Base-by-base conservation (phyloP, 2,113 vertebrate genomes). In the Grammomys dolichurus region DNA sequence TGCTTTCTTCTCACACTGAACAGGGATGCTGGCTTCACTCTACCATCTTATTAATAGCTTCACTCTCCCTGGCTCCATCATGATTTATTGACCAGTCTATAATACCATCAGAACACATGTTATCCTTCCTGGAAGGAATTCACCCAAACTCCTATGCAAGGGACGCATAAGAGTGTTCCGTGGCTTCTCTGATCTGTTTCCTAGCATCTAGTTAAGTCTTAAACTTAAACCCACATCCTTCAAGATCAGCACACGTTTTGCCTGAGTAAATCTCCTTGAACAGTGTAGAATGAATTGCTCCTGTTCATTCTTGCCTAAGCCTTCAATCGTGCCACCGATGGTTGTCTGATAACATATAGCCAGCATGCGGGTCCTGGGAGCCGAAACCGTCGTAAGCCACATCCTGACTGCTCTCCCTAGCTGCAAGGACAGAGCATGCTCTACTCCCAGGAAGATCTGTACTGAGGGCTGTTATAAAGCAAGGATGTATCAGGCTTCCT, bases 381-480 rank as follows among this genome's bases (percentile, higher is more conserved):
- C 69, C 10, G 87, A 36, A 70, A 54, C 51, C 20, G 40, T 46
- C 70, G 36, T 67, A 31, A 73, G 17, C 73, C 33, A 16, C 28
- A 72, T 2, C 6, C 60, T 58, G 81, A 77, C 82, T 48, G 36
- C 58, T 51, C 0, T 19, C 58, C 76, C 63, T 72, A 24, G 11
- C 0, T 0, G 69, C 14, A 16, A 67, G 56, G 3, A 17, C 48
- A 0, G 2, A 33, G 26, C 0, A 0, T 0, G 72, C 6, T 2
- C 26, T 5, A 0, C 20, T 7, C 20, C 19, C 7, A 6, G 67
- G 88, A 84, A 65, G 73, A 17, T 46, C 0, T 56, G 22, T 1
- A 51, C 72, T 0, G 0, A 24, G 31, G 20, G 58, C 69, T 24
- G 9, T 0, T 4, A 46, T 46, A 33, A 17, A 76, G 16, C 1